These are phyloP conservation scores for Centroberyx gerrardi DNA, from an alignment of 2,797 vertebrate species.

Conservation along the genomic window DNA sequence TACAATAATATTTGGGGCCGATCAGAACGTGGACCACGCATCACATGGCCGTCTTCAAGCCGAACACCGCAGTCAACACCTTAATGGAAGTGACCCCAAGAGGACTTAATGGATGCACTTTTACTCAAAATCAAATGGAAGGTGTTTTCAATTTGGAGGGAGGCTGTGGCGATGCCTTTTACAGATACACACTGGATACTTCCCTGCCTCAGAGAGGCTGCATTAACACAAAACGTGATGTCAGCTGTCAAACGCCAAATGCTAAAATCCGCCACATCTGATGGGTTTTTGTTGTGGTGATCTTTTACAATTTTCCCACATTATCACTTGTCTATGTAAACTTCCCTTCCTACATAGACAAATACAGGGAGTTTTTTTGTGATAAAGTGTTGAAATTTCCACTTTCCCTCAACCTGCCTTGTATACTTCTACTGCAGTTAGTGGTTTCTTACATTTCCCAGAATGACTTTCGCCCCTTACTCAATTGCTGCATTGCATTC, in stretches of 20 bases:
- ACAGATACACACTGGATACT: neutral
- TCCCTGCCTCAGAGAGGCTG: neutral
- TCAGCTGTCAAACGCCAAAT: constrained; percentile 32
- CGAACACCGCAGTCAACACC: constrained; percentile 9
- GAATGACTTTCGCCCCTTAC: no score
- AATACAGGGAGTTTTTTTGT: constrained; percentile 8
- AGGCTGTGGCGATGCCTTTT: neutral
- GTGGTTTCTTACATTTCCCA: no score
- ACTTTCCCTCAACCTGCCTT: no score
- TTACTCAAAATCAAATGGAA: constrained; percentile 27
- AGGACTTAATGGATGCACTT: constrained; percentile 43
- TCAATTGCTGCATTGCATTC: no score
- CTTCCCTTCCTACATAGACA: constrained; percentile 68
- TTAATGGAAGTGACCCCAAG: constrained; percentile 52
- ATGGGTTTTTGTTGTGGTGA: constrained; percentile 42
- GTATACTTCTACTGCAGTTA: no score
- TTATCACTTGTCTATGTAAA: constrained; percentile 70
- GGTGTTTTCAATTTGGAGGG: neutral
- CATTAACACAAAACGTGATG: constrained; percentile 24
- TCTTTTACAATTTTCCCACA: constrained; percentile 55
- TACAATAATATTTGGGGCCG: constrained; percentile 53
- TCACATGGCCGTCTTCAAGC: constrained; percentile 8
- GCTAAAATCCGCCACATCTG: no score
- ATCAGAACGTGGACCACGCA: constrained; percentile 28
- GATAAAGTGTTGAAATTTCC: no score